Conservation (phyloP, 2,888 invertebrate species). For the Troides oblongomaculatus region DNA sequence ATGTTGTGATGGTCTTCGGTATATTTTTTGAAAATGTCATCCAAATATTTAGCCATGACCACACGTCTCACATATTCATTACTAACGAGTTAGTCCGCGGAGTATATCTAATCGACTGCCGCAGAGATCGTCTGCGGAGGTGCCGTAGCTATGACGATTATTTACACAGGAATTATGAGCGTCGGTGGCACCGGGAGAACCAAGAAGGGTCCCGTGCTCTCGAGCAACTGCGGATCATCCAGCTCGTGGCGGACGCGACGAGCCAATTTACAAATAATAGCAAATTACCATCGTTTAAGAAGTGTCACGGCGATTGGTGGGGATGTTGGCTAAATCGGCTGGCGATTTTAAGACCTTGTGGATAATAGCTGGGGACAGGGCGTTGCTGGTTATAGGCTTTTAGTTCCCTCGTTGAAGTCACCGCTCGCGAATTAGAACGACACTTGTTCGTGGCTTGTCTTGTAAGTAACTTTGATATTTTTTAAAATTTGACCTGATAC, state of each 20-base stretch:
- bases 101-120: constrained; percentile 75
- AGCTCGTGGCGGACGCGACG: constrained; percentile 66
- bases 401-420: constrained; percentile 58
- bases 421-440: constrained; percentile 56
- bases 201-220: constrained; percentile 66
- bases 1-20: constrained; percentile 69
- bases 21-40: constrained; percentile 64
- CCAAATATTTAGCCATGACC: constrained; percentile 60
- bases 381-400: constrained; percentile 48
- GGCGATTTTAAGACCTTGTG: constrained; percentile 75
- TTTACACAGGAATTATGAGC: constrained; percentile 59
- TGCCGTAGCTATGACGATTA: constrained; percentile 54
- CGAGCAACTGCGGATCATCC: constrained; percentile 65
- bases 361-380: constrained; percentile 69
- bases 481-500: neutral
- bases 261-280: constrained; percentile 79
- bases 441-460: constrained; percentile 25
- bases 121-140: constrained; percentile 54
- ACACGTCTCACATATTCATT: constrained; percentile 54
- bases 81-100: constrained; percentile 54
- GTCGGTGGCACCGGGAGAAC: constrained; percentile 56
- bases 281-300: constrained; percentile 80
- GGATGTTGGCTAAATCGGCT: constrained; percentile 76
- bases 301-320: constrained; percentile 77
- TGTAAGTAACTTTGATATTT: constrained; percentile 29